Evolutionary conservation across 2,113 vertebrate species (phyloP).

Genomic region (Geococcyx californianus): DNA sequence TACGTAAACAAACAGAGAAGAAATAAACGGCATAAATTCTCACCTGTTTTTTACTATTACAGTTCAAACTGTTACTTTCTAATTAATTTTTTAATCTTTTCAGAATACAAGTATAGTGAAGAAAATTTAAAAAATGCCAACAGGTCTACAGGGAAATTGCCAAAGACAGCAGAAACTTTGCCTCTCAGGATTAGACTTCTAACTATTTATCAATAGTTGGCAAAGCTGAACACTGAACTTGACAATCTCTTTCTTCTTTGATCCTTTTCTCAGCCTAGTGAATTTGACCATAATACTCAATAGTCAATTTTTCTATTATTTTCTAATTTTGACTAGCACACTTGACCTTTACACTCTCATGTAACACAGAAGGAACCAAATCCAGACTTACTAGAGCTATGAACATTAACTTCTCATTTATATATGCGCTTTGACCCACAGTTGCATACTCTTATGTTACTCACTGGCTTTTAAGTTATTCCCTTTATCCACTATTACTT

Average conservation of each 20-base stretch:
- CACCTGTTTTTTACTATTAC: background rate
- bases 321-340: background rate
- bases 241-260: background rate
- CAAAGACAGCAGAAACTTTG: background rate
- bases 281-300: background rate
- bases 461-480: background rate
- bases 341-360: background rate
- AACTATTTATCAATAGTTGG: background rate
- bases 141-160: background rate
- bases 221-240: background rate
- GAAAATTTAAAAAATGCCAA: background rate
- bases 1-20: background rate
- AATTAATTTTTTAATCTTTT: background rate
- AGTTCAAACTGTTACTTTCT: background rate
- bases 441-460: background rate
- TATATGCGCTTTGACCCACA: background rate
- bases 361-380: background rate
- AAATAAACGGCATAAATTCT: background rate
- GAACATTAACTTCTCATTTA: background rate
- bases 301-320: background rate
- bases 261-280: background rate
- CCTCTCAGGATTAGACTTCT: background rate
- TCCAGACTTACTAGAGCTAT: background rate
- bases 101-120: background rate
- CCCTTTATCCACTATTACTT: background rate